Conservation (phyloP, 2,797 vertebrate species). For the Syngnathus acus region DNA sequence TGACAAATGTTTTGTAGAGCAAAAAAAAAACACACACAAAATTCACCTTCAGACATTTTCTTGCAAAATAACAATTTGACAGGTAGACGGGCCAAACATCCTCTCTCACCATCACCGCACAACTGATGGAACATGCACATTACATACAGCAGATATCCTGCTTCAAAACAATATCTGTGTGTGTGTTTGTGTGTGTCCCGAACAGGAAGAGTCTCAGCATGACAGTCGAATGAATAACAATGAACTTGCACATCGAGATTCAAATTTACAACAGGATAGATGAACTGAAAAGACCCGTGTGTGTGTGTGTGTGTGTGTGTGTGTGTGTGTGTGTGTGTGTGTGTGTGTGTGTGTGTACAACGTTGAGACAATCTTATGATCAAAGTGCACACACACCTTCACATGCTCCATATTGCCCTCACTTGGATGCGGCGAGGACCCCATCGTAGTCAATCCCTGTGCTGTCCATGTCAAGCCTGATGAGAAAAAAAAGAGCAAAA, state of each 20-base stretch:
- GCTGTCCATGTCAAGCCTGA: conserved; percentile 68
- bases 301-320: conserved; percentile 10
- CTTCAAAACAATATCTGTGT: conserved; percentile 1
- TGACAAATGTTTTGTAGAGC: background rate
- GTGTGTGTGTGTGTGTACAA: conserved; percentile 1
- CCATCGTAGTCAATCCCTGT: conserved; percentile 38
- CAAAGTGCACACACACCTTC: conserved; percentile 47
- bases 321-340: background rate
- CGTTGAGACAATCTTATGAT: conserved; percentile 7
- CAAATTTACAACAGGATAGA: no score
- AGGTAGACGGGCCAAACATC: background rate
- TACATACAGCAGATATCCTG: background rate
- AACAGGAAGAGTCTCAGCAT: no score
- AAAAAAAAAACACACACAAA: background rate
- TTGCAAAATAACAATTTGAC: background rate
- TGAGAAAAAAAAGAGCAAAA: conserved; percentile 46
- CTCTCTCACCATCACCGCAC: background rate
- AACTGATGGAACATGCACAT: conserved; percentile 3
- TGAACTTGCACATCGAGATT: no score
- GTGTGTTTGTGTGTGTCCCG: conserved; percentile 13
- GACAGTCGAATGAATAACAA: no score
- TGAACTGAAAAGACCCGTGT: no score
- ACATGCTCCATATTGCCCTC: conserved; percentile 32
- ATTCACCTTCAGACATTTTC: background rate
- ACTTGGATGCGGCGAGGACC: conserved; percentile 61